These are phyloP conservation scores for Colossoma macropomum DNA, from an alignment of 2,113 vertebrate species.

Conservation along the genomic window DNA sequence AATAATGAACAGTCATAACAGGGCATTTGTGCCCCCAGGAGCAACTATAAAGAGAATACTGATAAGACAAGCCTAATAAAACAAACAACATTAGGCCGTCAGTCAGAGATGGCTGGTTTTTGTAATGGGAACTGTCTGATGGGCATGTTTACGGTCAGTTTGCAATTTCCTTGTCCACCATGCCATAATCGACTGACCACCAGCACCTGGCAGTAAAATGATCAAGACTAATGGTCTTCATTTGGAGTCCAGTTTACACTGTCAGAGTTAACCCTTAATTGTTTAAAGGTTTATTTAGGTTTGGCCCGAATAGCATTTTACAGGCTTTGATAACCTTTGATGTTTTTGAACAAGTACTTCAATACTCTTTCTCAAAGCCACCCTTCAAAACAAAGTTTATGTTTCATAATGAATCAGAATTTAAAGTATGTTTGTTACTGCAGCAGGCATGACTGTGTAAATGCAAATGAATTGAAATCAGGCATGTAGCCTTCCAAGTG, in stretches of 20 bases:
- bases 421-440: too few relatives aligned
- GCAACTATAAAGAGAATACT: neutral
- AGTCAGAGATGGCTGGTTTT: slow-evolving; percentile 23
- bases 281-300: neutral
- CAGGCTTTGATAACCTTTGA: too few relatives aligned
- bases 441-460: too few relatives aligned
- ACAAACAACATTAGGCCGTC: slow-evolving; percentile 7
- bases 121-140: neutral
- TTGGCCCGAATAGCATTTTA: too few relatives aligned
- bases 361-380: too few relatives aligned
- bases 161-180: neutral
- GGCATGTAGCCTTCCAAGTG: too few relatives aligned
- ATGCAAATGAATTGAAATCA: too few relatives aligned
- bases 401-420: too few relatives aligned
- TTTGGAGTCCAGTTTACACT: neutral
- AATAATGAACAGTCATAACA: neutral
- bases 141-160: neutral
- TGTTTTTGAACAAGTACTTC: too few relatives aligned
- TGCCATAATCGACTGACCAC: neutral
- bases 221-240: neutral
- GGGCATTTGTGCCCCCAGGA: neutral
- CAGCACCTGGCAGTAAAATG: neutral
- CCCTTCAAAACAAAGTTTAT: too few relatives aligned
- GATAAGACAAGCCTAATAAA: slow-evolving; percentile 16
- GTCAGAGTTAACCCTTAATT: neutral